These are phyloP conservation scores for Poecilia latipinna DNA, from an alignment of 2,113 vertebrate species.

Conservation along the genomic window DNA sequence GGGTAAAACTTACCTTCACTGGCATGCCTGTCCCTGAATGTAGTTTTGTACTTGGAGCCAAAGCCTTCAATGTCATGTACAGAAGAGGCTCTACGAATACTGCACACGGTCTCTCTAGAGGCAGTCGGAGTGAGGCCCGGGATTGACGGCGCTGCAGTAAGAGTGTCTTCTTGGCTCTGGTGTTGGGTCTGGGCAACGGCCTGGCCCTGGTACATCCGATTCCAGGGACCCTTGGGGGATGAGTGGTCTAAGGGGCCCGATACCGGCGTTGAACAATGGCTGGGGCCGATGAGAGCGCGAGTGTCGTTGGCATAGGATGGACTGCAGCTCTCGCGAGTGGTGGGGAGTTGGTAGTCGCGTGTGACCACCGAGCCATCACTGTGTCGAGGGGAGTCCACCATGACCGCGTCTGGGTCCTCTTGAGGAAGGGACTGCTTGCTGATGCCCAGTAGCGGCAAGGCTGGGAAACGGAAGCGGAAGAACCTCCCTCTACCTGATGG, in stretches of 20 bases:
- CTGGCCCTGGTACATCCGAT: slow-evolving; percentile 84
- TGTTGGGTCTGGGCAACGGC: slow-evolving; percentile 24
- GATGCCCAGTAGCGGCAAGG: slow-evolving; percentile 88
- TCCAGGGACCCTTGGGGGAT: slow-evolving; percentile 92
- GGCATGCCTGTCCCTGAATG: slow-evolving; percentile 93
- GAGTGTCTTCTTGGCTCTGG: slow-evolving; percentile 47
- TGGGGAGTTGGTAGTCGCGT: slow-evolving; percentile 90
- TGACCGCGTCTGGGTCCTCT: slow-evolving; percentile 93
- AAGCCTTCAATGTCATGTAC: slow-evolving; percentile 94
- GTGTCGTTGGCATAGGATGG: slow-evolving; percentile 94
- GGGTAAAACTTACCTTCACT: slow-evolving; percentile 89
- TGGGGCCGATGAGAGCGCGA: slow-evolving; percentile 90
- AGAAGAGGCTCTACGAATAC: slow-evolving; percentile 92
- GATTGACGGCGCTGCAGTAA: slow-evolving; percentile 77
- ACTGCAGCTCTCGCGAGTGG: slow-evolving; percentile 91
- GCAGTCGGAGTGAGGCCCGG: slow-evolving; percentile 86
- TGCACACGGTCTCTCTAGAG: slow-evolving; percentile 90
- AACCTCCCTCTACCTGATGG: slow-evolving; percentile 83
- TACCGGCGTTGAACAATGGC: slow-evolving; percentile 88
- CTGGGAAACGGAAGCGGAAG: slow-evolving; percentile 91
- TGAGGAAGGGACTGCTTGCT: slow-evolving; percentile 96
- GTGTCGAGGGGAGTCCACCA: slow-evolving; percentile 86
- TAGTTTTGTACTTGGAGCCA: slow-evolving; percentile 82
- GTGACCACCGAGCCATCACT: slow-evolving; percentile 89
- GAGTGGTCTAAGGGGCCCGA: slow-evolving; percentile 95